These are phyloP conservation scores for Parotia lawesii DNA, from an alignment of 2,113 vertebrate genomes.

Conservation along the genomic window DNA sequence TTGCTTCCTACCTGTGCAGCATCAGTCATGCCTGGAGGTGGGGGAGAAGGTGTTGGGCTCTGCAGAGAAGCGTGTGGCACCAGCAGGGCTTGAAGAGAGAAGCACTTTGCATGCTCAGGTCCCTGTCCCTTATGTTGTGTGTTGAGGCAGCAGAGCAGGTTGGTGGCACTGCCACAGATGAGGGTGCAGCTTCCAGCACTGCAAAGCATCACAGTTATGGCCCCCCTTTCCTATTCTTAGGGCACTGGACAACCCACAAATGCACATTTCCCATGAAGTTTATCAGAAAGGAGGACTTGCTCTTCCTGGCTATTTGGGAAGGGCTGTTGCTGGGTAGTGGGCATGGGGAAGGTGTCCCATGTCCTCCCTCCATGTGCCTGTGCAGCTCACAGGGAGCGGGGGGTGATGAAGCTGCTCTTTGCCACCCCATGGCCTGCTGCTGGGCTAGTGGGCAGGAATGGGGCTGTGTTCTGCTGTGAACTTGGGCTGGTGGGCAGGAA, in stretches of 20 bases:
- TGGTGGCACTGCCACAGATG: rapidly evolving
- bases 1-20: neutral
- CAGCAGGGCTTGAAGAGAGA: rapidly evolving
- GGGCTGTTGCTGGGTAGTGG: neutral
- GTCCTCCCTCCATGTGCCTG: neutral
- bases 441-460: neutral
- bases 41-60: neutral
- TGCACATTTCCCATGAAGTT: neutral
- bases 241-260: neutral
- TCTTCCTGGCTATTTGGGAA: neutral
- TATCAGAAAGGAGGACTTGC: neutral
- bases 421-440: neutral
- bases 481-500: neutral
- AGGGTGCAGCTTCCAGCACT: neutral
- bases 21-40: neutral
- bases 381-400: neutral
- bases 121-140: rapidly evolving
- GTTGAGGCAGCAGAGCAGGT: neutral
- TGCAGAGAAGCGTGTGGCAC: rapidly evolving
- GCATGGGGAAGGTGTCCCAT: neutral
- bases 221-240: neutral
- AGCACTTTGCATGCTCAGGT: neutral
- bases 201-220: rapidly evolving
- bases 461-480: neutral
- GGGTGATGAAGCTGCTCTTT: neutral